Base-by-base conservation (phyloP, 2,888 invertebrate genomes). In the Epistrophe grossulariae region DNA sequence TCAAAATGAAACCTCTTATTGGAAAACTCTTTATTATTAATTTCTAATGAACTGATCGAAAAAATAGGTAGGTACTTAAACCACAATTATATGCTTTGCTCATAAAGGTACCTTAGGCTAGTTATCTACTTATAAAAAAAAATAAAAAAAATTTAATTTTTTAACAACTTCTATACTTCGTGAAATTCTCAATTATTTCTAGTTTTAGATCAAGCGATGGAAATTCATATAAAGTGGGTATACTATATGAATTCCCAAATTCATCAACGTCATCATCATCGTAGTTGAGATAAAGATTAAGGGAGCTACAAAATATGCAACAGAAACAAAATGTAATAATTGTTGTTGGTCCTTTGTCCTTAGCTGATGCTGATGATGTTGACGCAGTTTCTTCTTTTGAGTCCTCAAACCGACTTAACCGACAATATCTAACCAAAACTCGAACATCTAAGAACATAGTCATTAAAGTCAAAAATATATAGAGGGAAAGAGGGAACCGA, bases 381-480 rank as follows among this genome's bases (percentile, higher is more conserved):
- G 84, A 82, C 85, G 79, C 74, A 79, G 85, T 82, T 82, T 81
- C 81, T 68, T 71, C 79, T 31, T 45, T 55, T 64, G 74, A 72
- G 71, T 48, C 52, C 38, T 11, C 24, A 52, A 55, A 66, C 70
- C 68, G 64, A 66, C 66, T 31, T 48, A 48, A 17, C 48, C 55
- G 45, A 28, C 79, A 28, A 70, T 35, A 40, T 43, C n/a, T 38
- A 66, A 78, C 70, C 55, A 82, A 35, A 74, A 70, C 64, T 52
- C 50, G 40, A 81, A 78, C 78, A 78, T 71, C 85, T 68, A 55
- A 77, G 78, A 82, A 85, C 78, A 82, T 77, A 68, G 68, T 78
- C 73, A 70, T 81, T 81, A 85, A 62, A 62, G 70, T 79, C 83
- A 64, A 64, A 57, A 60, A 38, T n/a, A n/a, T n/a, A n/a, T 10